These are phyloP conservation scores for Dipodomys ordii DNA, from an alignment of 2,113 vertebrate species.

Conservation along the genomic window DNA sequence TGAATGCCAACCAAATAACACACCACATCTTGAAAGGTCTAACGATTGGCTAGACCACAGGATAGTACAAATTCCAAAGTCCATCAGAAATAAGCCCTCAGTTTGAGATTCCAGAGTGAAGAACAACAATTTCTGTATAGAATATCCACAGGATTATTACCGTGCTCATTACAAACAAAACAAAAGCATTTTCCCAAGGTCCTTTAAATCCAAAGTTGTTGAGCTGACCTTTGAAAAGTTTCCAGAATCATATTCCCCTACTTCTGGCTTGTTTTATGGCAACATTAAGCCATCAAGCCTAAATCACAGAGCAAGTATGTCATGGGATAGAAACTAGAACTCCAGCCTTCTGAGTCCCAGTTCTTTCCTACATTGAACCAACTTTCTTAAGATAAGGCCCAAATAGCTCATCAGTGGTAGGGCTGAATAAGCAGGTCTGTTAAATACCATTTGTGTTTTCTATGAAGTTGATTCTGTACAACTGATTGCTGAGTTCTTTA, in stretches of 20 bases:
- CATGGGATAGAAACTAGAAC: slow-evolving; percentile 6
- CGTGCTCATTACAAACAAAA: slow-evolving; percentile 55
- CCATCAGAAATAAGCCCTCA: slow-evolving; percentile 3
- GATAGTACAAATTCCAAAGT: slow-evolving; percentile 10
- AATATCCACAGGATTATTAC: slow-evolving; percentile 6
- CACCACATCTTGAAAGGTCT: neutral
- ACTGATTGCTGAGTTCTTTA: neutral
- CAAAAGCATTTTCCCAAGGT: neutral
- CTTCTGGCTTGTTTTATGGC: neutral
- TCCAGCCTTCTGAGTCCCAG: neutral
- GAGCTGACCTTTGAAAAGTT: slow-evolving; percentile 20
- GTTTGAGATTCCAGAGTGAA: slow-evolving; percentile 4
- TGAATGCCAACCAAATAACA: neutral
- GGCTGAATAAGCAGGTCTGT: neutral
- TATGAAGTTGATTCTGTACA: neutral
- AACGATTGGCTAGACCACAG: neutral
- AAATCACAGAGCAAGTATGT: neutral
- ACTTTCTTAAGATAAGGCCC: neutral
- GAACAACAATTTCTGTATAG: slow-evolving; percentile 40
- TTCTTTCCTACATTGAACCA: neutral
- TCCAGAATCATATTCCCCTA: neutral
- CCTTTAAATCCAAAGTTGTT: slow-evolving; percentile 15
- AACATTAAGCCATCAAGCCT: neutral
- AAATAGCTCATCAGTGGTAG: neutral
- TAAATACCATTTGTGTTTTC: neutral